phyloP scores from a whole-genome alignment of 2,113 vertebrate genomes.

The Hiodon alosoides region DNA sequence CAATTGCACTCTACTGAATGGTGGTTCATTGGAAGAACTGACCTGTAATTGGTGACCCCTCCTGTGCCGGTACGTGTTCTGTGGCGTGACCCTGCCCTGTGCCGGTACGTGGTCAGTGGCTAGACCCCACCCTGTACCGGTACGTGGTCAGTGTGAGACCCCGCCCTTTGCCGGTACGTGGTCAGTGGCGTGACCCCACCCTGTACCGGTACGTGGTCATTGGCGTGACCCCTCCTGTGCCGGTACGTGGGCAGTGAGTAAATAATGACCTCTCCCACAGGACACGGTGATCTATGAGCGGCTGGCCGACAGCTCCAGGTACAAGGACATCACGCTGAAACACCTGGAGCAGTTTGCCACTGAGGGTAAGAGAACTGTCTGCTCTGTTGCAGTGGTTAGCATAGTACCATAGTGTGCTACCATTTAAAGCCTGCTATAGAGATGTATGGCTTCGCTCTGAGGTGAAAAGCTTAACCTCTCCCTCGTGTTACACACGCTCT shows the following conservation, averaged over 20 bases:
- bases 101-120: too few species aligned
- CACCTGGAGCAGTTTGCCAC: constrained; percentile 98
- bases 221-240: background rate
- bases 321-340: constrained; percentile 96
- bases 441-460: too few species aligned
- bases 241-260: background rate
- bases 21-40: too few species aligned
- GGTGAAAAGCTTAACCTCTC: too few species aligned
- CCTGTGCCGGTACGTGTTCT: background rate
- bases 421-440: too few species aligned
- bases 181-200: background rate
- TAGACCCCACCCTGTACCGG: too few species aligned
- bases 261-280: constrained; percentile 57
- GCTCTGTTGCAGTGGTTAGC: too few species aligned
- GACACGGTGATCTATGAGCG: constrained; percentile 97
- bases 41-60: too few species aligned
- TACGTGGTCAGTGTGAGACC: background rate
- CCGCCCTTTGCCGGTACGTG: background rate
- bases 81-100: too few species aligned
- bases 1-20: too few species aligned
- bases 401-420: background rate
- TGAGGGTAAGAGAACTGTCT: constrained; percentile 68
- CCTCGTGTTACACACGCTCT: too few species aligned
- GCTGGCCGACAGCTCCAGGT: constrained; percentile 89
- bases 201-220: too few species aligned